Evolutionary conservation across 2,113 vertebrate genomes (phyloP).

Genomic region (Crotalus horridus): DNA sequence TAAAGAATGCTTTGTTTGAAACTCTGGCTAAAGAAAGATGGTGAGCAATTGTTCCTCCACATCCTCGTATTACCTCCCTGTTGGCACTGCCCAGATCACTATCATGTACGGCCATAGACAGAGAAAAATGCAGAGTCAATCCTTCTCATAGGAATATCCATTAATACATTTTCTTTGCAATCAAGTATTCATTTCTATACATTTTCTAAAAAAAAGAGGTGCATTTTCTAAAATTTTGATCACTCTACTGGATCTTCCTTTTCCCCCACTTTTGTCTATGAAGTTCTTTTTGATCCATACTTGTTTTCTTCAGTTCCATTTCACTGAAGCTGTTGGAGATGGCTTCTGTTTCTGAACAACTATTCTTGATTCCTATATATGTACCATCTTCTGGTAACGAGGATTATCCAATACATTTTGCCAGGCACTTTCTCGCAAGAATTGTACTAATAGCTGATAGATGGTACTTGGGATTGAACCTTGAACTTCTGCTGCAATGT

Average conservation of each 20-base stretch:
- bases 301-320: constrained; percentile 34
- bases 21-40: background rate
- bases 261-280: constrained; percentile 76
- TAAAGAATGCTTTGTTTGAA: background rate
- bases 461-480: constrained; percentile 79
- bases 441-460: constrained; percentile 84
- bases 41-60: background rate
- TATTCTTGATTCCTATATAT: constrained; percentile 30
- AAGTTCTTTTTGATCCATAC: constrained; percentile 20
- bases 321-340: constrained; percentile 27
- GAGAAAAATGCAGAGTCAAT: background rate
- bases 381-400: constrained; percentile 60
- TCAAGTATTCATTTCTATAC: background rate
- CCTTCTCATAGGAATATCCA: background rate
- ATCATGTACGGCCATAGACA: background rate
- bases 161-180: background rate
- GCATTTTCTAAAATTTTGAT: constrained; percentile 72
- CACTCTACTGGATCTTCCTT: constrained; percentile 52
- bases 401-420: constrained; percentile 67
- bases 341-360: constrained; percentile 33
- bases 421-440: constrained; percentile 75
- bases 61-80: background rate
- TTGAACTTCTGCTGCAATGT: constrained; percentile 89
- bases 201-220: constrained; percentile 29
- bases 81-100: background rate